These are phyloP conservation scores for Tetraneura akinire DNA, from an alignment of 1,140 invertebrate genomes.

Conservation along the genomic window DNA sequence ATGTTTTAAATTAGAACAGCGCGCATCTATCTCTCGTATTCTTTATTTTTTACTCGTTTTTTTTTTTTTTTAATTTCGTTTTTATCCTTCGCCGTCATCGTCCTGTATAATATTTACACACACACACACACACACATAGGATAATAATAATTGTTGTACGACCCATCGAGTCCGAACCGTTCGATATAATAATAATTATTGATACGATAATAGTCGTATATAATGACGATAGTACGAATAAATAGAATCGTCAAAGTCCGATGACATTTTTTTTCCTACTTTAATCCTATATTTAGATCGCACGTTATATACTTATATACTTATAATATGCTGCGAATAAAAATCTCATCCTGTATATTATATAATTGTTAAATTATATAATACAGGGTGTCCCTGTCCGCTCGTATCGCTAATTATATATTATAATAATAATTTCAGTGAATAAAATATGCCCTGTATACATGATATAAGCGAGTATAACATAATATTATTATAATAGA, in stretches of 20 bases:
- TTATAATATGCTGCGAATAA: too few species aligned
- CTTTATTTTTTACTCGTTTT: constrained; percentile 2
- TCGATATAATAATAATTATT: constrained; percentile 35
- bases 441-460: too few species aligned
- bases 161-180: constrained; percentile 28
- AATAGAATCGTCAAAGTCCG: neutral
- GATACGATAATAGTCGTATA: neutral
- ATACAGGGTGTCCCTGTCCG: too few species aligned
- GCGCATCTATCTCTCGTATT: constrained; percentile 19
- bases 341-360: too few species aligned
- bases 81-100: constrained; percentile 5
- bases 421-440: too few species aligned
- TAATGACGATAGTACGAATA: too few species aligned
- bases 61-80: constrained; percentile 34
- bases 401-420: too few species aligned
- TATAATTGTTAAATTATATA: too few species aligned
- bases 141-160: constrained; percentile 23
- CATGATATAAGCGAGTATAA: too few species aligned
- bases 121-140: neutral
- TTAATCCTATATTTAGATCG: constrained; percentile 12
- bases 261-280: constrained; percentile 13
- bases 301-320: neutral
- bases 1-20: constrained; percentile 49
- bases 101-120: too few species aligned
- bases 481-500: too few species aligned